phyloP scores from a whole-genome alignment of 2,888 invertebrate species.

The Heteromyza rotundicornis region DNA sequence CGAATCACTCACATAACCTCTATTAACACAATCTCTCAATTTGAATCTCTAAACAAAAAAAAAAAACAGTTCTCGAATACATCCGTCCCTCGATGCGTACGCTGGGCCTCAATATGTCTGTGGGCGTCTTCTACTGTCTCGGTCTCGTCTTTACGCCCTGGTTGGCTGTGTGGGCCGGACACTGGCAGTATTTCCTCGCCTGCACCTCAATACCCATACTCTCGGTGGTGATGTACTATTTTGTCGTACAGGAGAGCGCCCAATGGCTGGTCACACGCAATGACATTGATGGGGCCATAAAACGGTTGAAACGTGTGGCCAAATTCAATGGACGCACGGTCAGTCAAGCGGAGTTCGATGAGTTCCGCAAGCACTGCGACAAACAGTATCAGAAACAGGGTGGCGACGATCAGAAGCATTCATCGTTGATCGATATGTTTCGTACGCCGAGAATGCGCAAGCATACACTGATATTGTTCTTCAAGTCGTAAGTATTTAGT shows the following conservation, averaged over 20 bases:
- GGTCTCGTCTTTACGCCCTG: conserved; percentile 66
- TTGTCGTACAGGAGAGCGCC: conserved; percentile 68
- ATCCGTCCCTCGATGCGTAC: conserved; percentile 68
- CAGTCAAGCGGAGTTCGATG: conserved; percentile 58
- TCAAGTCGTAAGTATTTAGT: conserved; percentile 67
- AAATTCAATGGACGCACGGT: conserved; percentile 64
- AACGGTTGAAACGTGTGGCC: conserved; percentile 66
- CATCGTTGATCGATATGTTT: conserved; percentile 64
- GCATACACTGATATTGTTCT: conserved; percentile 66
- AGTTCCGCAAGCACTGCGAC: conserved; percentile 60
- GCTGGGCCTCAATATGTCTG: conserved; percentile 67
- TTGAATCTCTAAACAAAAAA: too few species aligned
- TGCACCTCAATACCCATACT: conserved; percentile 65
- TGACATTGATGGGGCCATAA: conserved; percentile 64
- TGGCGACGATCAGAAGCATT: conserved; percentile 53
- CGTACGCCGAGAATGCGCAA: conserved; percentile 66
- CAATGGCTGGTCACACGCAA: conserved; percentile 69
- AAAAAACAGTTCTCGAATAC: conserved; percentile 70
- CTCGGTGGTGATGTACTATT: conserved; percentile 64
- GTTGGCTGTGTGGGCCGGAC: conserved; percentile 63
- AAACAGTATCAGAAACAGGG: conserved; percentile 56
- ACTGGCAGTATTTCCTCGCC: conserved; percentile 66
- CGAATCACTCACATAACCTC: background rate
- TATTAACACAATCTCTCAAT: too few species aligned
- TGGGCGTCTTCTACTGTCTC: conserved; percentile 68